A percentile compares a stretch with the other conserved stretches of the same genome.
Evolutionary conservation across 2,797 vertebrate species (phyloP).

Genomic region (Crocodylus rhombifer): DNA sequence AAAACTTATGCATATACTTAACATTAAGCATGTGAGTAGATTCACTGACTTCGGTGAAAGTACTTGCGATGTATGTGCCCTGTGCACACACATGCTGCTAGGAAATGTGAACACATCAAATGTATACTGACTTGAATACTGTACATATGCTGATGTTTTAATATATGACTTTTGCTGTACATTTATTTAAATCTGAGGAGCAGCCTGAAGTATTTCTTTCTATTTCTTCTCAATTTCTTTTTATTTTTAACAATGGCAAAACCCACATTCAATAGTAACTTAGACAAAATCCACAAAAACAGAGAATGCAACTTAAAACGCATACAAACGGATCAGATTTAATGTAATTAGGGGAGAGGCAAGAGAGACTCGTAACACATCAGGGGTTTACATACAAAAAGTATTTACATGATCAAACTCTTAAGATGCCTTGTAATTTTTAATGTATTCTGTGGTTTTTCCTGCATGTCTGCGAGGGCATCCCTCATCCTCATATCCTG

Average conservation of each 20-base stretch:
- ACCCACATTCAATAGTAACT: fast-evolving
- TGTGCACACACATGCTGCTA: too few species aligned
- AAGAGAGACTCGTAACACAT: neutral
- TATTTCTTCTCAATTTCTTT: neutral
- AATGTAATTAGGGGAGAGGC: neutral
- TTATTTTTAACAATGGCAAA: neutral
- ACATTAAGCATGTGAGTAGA: constrained; percentile 54
- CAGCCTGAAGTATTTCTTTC: fast-evolving
- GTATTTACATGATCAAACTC: neutral
- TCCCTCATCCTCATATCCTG: neutral
- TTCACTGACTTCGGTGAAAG: constrained; percentile 11
- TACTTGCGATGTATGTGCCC: neutral
- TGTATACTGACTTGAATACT: neutral
- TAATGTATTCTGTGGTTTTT: neutral
- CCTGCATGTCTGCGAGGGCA: neutral
- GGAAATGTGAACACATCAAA: too few species aligned
- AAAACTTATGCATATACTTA: constrained; percentile 55
- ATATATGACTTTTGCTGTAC: neutral
- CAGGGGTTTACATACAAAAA: neutral
- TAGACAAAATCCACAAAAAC: neutral
- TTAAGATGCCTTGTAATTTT: neutral
- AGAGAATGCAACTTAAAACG: neutral
- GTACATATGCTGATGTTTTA: neutral
- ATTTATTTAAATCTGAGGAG: neutral
- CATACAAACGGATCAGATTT: neutral